Evolutionary conservation across 2,797 vertebrate species (phyloP), one percentile per base, ranked within the genome.

Genomic region (Hydrolagus colliei): DNA sequence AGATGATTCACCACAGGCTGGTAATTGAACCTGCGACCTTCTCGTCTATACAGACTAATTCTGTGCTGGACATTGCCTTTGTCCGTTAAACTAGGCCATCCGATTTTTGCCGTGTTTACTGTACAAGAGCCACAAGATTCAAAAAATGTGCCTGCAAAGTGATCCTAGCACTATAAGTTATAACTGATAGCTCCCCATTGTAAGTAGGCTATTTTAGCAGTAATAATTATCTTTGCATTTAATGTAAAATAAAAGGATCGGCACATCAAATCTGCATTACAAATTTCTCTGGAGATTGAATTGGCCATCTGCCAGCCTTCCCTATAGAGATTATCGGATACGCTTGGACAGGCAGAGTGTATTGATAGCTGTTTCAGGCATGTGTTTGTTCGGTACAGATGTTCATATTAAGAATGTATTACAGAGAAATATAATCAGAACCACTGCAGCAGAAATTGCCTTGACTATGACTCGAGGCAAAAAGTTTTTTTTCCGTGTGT

Each of bases 281-380:
- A 41, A 84, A 20, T 84, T 84, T 32, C 71, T 67, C 13, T 2
- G 79, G 65, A 67, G 71, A 84, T 63, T 14, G 32, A 71, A 2
- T 68, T 68, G 65, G n/a, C 79, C 79, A 84, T 84, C 79, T 71
- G 79, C 79, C 32, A 68, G 65, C 65, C 79, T 71, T 16, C 18
- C 32, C 10, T 84, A 27, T 32, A 68, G 65, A 68, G 79, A 5
- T 52, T 80, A 80, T 80, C 27, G 14, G 27, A 14, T 32, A 62
- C 35, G 78, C 22, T 14, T 67, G 65, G 7, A 16, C 62, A 67
- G 5, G 7, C 22, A 67, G 22, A 68, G 35, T 32, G 11, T 82
- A 18, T 41, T 63, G 61, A 20, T 68, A 35, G 78, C 20, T 18
- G 63, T 10, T 82, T 63, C 22, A 68, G 16, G 27, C 12, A 35